These are phyloP conservation scores for Erannis defoliaria DNA, from an alignment of 2,888 invertebrate genomes.

Conservation along the genomic window DNA sequence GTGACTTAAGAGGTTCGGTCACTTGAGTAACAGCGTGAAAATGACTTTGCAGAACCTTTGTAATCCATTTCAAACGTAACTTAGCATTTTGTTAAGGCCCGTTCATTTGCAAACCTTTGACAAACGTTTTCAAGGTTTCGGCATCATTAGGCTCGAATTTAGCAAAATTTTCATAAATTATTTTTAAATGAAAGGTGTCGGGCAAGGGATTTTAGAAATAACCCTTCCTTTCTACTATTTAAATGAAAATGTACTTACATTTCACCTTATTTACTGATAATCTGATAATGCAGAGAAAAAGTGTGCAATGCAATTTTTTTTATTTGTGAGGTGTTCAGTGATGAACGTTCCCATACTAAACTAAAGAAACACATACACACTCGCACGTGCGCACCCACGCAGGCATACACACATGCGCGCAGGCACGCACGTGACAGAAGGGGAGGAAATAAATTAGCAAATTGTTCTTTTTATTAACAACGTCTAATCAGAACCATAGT, in stretches of 20 bases:
- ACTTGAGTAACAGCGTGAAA: conserved; percentile 29
- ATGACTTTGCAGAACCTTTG: conserved; percentile 35
- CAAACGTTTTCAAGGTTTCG: conserved; percentile 21
- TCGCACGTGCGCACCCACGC: no score
- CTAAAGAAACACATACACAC: no score
- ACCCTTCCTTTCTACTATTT: not conserved
- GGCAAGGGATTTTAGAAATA: not conserved
- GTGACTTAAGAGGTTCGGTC: conserved; percentile 29
- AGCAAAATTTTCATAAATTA: conserved; percentile 10
- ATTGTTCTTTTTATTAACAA: no score
- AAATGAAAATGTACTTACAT: not conserved
- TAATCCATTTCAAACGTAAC: conserved; percentile 32
- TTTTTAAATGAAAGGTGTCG: not conserved
- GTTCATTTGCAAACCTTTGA: conserved; percentile 27
- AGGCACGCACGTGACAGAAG: no score
- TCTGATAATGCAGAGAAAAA: not conserved
- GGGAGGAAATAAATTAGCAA: no score
- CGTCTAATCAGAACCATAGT: no score
- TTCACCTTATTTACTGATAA: not conserved
- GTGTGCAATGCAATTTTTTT: no score
- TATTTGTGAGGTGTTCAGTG: no score
- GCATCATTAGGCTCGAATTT: conserved; percentile 28
- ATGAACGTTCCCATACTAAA: no score
- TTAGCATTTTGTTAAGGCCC: conserved; percentile 25
- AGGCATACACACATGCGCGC: no score